Conservation (phyloP, 2,888 invertebrate species). For the Orchesella flavescens region DNA sequence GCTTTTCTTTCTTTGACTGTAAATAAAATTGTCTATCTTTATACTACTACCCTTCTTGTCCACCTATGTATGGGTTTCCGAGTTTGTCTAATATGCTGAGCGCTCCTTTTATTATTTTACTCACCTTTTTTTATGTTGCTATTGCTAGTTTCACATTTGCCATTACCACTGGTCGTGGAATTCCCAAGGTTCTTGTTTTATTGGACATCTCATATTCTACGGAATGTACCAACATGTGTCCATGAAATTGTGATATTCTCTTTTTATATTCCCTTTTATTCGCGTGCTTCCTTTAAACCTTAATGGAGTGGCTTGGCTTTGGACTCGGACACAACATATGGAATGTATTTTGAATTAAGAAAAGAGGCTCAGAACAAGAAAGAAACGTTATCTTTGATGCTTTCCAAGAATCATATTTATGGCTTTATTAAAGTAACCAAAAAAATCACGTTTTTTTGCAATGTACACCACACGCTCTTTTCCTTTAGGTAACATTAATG, state of each 20-base stretch:
- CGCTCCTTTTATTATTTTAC: conserved; percentile 28
- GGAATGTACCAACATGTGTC: conserved; percentile 8
- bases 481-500: too few relatives aligned
- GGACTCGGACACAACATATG: too few relatives aligned
- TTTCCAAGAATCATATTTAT: too few relatives aligned
- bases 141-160: not conserved
- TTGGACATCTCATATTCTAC: conserved; percentile 16
- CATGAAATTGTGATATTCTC: not conserved
- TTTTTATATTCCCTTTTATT: not conserved
- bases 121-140: conserved; percentile 15
- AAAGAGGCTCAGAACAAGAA: too few relatives aligned
- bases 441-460: too few relatives aligned
- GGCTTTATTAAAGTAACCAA: too few relatives aligned
- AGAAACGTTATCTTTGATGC: too few relatives aligned
- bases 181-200: conserved; percentile 37
- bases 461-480: too few relatives aligned
- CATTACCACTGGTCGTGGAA: not conserved
- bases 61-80: conserved; percentile 3
- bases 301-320: too few relatives aligned
- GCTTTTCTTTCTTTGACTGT: conserved; percentile 15
- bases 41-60: conserved; percentile 6
- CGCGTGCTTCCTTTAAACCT: not conserved
- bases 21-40: conserved; percentile 25
- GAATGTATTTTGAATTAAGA: too few relatives aligned
- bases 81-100: not conserved